Conservation (phyloP, 2,888 invertebrate genomes). For the Mantis religiosa region DNA sequence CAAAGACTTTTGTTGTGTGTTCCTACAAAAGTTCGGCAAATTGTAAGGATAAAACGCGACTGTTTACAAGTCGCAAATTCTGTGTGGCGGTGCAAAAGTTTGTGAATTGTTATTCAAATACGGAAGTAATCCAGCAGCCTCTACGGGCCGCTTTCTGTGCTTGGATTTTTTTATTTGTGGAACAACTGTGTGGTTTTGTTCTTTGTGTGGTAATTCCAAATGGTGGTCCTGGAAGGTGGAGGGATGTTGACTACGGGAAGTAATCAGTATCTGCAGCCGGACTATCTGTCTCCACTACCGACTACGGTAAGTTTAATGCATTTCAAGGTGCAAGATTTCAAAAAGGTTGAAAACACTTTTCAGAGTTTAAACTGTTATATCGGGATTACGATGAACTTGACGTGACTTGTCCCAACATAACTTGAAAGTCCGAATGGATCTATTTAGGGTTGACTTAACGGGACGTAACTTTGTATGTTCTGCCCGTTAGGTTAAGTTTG, state of each 20-base stretch:
- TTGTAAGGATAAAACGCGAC: neutral
- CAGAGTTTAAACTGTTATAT: neutral
- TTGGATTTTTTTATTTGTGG: neutral
- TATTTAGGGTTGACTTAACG: no score
- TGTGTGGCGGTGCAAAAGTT: neutral
- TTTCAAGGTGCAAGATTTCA: conserved; percentile 32
- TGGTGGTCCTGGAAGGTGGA: conserved; percentile 89
- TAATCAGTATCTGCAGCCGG: conserved; percentile 92
- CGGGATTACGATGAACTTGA: no score
- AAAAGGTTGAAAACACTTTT: neutral
- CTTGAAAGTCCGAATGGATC: neutral
- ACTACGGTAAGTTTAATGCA: conserved; percentile 74
- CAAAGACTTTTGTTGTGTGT: neutral
- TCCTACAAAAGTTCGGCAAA: neutral
- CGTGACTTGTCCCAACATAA: no score
- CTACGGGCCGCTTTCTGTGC: neutral
- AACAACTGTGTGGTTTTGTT: conserved; percentile 2
- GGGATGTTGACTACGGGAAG: conserved; percentile 54
- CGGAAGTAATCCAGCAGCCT: neutral
- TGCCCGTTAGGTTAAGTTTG: no score
- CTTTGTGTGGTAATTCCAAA: conserved; percentile 45
- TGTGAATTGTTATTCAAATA: neutral
- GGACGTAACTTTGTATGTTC: no score
- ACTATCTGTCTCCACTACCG: conserved; percentile 90
- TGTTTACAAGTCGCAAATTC: neutral